Base-by-base conservation (phyloP, 2,888 invertebrate genomes). In the Eupithecia pulchellata region DNA sequence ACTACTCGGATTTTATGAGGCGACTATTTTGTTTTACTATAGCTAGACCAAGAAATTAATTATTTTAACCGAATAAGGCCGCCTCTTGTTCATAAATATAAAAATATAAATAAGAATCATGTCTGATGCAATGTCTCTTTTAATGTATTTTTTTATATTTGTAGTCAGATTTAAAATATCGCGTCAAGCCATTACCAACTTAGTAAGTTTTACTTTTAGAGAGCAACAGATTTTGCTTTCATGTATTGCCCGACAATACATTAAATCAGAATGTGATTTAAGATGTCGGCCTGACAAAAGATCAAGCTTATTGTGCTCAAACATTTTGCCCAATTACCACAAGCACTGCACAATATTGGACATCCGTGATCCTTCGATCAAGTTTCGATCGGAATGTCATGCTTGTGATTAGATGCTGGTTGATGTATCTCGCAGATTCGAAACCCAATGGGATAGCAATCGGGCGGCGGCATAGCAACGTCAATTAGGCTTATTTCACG, bases 401-500 rank as follows among this genome's bases (percentile, higher is more conserved):
- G 1, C 8, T 8, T 14, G 29, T 57, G 57, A 57, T 57, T 57
- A 29, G 57, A 14, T 57, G 27, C 57, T 27, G 27, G 27, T 57
- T 17, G 30, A 58, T 58, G 32, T 34, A 36, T 36, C 20, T 34
- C 5, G 20, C n/a, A 61, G n/a, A 61, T 61, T n/a, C 6, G 61
- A 61, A 32, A 29, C 29, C 57, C 32, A 32, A 61, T 61, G 61
- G 34, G 34, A 25, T 25, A 61, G 60, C 61, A 30, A 32, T 20
- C 61, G 61, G 61, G 14, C 20, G n/a, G n/a, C n/a, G 4, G 20
- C 1, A 14, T 13, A 25, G 20, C 25, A 13, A 20, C 61, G 34
- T 61, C 61, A 25, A 61, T 36, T 36, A 61, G 34, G 61, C 34
- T 34, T 61, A 61, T 32, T 36, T 34, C 34, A 61, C 61, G 34